Evolutionary conservation across 2,888 invertebrate genomes (phyloP).

Genomic region (Trachelus iudaicus): DNA sequence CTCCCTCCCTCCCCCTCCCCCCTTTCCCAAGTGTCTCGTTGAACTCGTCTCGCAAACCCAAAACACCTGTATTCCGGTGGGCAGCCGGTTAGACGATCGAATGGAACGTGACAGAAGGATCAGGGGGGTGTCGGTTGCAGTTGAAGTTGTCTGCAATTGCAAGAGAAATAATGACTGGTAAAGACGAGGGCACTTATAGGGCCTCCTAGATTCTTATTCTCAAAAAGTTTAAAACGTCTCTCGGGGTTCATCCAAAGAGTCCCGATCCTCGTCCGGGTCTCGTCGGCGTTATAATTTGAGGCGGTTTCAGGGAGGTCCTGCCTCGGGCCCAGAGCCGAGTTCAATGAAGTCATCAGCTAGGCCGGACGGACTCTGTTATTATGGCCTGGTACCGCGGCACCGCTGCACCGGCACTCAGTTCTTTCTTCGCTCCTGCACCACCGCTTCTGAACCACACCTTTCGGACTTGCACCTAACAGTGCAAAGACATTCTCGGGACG

Average conservation of each 20-base stretch:
- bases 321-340: conserved; percentile 50
- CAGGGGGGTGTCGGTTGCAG: not conserved
- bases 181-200: not conserved
- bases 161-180: not conserved
- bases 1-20: not conserved
- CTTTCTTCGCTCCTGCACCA: not conserved
- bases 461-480: not conserved
- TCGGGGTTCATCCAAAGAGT: conserved; percentile 53
- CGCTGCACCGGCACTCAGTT: conserved; percentile 23
- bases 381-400: conserved; percentile 64
- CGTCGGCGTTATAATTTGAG: conserved; percentile 64
- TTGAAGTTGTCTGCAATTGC: not conserved
- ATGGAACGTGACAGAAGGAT: not conserved
- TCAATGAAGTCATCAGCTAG: conserved; percentile 67
- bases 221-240: conserved; percentile 46
- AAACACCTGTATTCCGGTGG: not conserved
- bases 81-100: not conserved
- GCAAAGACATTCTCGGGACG: not conserved
- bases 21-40: not conserved
- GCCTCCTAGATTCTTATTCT: not conserved
- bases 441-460: not conserved
- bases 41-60: not conserved
- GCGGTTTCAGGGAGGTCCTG: conserved; percentile 65
- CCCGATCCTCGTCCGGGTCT: conserved; percentile 35
- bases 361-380: conserved; percentile 62